Base-by-base conservation (phyloP, 2,797 vertebrate species). In the Pseudochaenichthys georgianus region DNA sequence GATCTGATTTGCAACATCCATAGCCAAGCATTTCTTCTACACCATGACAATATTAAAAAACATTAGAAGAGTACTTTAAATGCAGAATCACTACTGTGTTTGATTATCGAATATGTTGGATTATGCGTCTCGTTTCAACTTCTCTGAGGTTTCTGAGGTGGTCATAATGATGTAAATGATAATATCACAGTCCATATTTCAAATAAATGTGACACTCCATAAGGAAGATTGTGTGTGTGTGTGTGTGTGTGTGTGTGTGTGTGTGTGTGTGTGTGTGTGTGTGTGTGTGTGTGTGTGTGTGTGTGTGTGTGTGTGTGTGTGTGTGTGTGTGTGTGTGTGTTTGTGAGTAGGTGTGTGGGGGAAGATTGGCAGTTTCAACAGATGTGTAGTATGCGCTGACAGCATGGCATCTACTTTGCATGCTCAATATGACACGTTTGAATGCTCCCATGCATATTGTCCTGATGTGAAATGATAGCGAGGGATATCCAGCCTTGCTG, bases 341-440 rank as follows among this genome's bases (percentile, higher is more conserved):
- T 81, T 57, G 47, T 62, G 70, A 79, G 78, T 58, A 34, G 17
- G n/a, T 52, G 81, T 58, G 80, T 80, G 57, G 62, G 78, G 65
- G 70, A 70, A 84, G 90, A 90, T 81, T 88, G 87, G 85, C 93
- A 90, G 70, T 82, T 83, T 84, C 80, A 91, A 67, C 87, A 87
- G 89, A 93, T 91, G 91, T 89, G 83, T 74, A 83, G 79, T 64
- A 82, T 82, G 81, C 74, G 77, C 71, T 87, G 91, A 91, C 88
- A 91, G 90, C 87, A 73, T 84, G 90, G 91, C 88, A 91, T 93
- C 90, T 92, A 92, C 84, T 93, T 92, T 91, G 88, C 86, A 90
- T 90, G 86, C 86, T 91, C 84, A 88, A 86, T 90, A 90, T 89
- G 91, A 91, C 86, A 90, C 71, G 77, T 91, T 70, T 89, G 87